These are phyloP conservation scores for Craterocephalus amniculus DNA, from an alignment of 2,797 vertebrate species.

Conservation along the genomic window DNA sequence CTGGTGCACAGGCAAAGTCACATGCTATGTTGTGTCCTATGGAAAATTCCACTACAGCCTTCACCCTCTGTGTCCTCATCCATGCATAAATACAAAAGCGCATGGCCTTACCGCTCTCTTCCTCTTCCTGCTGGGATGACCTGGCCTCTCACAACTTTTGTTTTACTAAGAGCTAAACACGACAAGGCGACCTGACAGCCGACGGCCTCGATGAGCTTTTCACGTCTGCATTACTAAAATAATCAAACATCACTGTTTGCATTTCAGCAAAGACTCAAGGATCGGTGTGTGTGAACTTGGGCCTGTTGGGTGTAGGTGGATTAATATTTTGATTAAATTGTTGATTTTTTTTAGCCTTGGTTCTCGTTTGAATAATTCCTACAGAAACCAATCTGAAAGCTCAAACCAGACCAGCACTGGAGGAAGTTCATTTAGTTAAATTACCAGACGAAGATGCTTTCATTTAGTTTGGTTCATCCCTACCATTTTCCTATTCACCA, in stretches of 20 bases:
- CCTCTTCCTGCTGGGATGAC: constrained; percentile 14
- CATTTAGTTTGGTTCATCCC: too few species aligned
- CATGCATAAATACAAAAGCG: constrained; percentile 58
- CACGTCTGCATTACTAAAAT: neutral
- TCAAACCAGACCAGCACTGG: neutral
- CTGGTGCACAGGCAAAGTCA: constrained; percentile 26
- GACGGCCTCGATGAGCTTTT: neutral
- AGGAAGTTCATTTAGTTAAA: neutral
- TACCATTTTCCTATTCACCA: too few species aligned
- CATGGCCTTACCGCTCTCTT: constrained; percentile 17
- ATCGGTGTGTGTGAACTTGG: neutral
- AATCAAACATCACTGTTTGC: neutral
- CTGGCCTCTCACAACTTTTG: neutral
- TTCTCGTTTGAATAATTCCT: neutral
- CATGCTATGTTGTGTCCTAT: constrained; percentile 29
- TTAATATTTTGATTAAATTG: neutral
- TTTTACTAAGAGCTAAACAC: neutral
- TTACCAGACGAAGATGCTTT: neutral
- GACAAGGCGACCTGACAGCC: neutral
- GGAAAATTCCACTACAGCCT: constrained; percentile 74
- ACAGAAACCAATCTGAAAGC: neutral
- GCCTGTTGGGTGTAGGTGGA: neutral
- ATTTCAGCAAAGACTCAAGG: neutral
- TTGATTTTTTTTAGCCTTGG: neutral
- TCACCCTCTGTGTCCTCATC: constrained; percentile 23